Percentiles rank a stretch among this genome's conserved stretches.
Conservation (phyloP, 2,113 vertebrate species). For the Abramis brama region DNA sequence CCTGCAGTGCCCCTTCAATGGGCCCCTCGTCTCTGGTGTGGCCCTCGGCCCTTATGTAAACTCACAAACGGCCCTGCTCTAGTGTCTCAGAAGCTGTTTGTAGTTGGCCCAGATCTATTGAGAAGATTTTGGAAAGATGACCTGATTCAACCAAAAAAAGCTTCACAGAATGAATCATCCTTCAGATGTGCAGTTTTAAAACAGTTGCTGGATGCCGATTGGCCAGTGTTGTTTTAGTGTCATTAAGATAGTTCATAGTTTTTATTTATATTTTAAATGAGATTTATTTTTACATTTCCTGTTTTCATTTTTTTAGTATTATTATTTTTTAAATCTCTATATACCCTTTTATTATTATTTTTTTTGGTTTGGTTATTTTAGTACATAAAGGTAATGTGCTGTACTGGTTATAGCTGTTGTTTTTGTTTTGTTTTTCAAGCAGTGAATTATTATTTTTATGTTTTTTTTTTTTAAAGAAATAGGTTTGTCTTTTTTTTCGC, state of each 20-base stretch:
- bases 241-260: neutral
- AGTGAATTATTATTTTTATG: no score
- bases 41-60: constrained; percentile 22
- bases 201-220: neutral
- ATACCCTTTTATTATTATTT: no score
- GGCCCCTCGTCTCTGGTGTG: constrained; percentile 18
- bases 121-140: neutral
- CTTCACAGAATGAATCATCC: neutral
- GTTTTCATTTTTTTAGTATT: no score
- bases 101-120: neutral
- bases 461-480: no score
- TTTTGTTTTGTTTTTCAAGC: no score
- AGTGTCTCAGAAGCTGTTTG: neutral
- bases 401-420: no score
- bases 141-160: neutral
- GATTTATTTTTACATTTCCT: no score
- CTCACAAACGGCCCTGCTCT: neutral
- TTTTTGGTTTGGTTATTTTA: no score
- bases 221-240: neutral
- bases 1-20: constrained; percentile 43
- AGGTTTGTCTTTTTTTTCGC: no score
- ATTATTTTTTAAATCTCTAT: no score
- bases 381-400: no score
- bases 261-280: no score
- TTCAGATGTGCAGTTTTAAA: neutral